Evolutionary conservation across 92 coral and sea anemone genomes (phyloP).

Genomic region (Heliopora coerulea): DNA sequence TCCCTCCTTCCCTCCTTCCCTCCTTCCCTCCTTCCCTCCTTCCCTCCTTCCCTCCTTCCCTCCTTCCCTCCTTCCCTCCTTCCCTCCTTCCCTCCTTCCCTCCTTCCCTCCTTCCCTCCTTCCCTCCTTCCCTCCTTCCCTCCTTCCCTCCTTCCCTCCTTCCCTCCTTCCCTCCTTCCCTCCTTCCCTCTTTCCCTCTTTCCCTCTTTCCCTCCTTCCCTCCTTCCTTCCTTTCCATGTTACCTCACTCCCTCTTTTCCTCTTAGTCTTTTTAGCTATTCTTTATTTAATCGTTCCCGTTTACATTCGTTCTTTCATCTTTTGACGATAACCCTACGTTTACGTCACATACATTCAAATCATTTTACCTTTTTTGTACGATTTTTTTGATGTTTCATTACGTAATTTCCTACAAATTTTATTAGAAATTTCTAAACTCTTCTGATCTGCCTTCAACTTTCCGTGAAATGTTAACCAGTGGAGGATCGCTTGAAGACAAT

Average conservation of each 20-base stretch:
- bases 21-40: too few relatives aligned
- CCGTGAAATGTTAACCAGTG: constrained; percentile 23
- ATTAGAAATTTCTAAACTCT: constrained; percentile 22
- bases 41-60: constrained; percentile 24
- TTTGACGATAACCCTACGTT: background rate
- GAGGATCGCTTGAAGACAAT: background rate
- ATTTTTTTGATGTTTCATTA: too few relatives aligned
- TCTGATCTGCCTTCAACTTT: constrained; percentile 21
- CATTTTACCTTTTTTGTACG: too few relatives aligned
- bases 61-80: background rate
- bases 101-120: background rate
- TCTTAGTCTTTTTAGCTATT: too few relatives aligned
- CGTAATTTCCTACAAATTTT: too few relatives aligned
- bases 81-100: background rate
- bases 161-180: background rate
- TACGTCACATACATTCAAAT: too few relatives aligned
- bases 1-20: too few relatives aligned
- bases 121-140: background rate
- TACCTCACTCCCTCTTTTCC: background rate
- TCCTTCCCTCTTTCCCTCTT: background rate
- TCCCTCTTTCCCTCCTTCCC: background rate
- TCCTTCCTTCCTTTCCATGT: background rate
- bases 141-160: background rate
- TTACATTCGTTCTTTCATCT: too few relatives aligned
- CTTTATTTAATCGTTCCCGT: too few relatives aligned